Percentiles rank a stretch among this genome's conserved stretches.
Evolutionary conservation across 2,888 invertebrate species (phyloP).

Genomic region (Bibio marci): DNA sequence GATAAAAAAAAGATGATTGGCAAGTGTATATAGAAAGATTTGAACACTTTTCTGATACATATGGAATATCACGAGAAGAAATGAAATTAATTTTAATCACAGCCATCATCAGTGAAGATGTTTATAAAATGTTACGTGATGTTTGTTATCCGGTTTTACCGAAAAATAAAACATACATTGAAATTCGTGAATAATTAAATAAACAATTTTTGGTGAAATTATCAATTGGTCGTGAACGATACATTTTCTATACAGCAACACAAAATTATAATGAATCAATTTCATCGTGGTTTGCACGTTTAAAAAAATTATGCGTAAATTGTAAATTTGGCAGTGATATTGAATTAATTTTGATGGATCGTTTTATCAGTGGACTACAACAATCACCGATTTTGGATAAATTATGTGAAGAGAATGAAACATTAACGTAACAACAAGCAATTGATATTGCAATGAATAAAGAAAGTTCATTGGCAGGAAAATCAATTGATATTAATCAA

Average conservation of each 20-base stretch:
- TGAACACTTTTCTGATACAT: conserved; percentile 11
- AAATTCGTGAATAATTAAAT: conserved; percentile 6
- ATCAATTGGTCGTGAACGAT: conserved; percentile 11
- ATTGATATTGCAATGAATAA: conserved; percentile 5
- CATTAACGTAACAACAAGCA: conserved; percentile 3
- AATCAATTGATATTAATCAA: no score
- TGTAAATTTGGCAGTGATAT: conserved; percentile 12
- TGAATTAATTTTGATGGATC: conserved; percentile 5
- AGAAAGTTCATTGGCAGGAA: no score
- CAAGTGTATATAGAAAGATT: conserved; percentile 9
- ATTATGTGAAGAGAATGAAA: conserved; percentile 6
- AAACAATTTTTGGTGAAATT: conserved; percentile 10
- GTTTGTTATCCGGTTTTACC: conserved; percentile 12
- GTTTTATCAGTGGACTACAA: conserved; percentile 5
- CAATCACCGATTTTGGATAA: conserved; percentile 4
- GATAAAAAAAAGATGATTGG: conserved; percentile 6
- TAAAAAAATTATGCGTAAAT: conserved; percentile 11
- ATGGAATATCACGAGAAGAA: conserved; percentile 9
- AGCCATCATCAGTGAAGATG: conserved; percentile 10
- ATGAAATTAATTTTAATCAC: conserved; percentile 12
- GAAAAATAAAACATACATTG: conserved; percentile 11
- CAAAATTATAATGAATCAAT: conserved; percentile 10
- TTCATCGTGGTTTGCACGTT: conserved; percentile 10
- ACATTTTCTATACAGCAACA: conserved; percentile 11
- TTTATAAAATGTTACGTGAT: conserved; percentile 12